A percentile compares a stretch with the other conserved stretches of the same genome.
Evolutionary conservation across 2,113 vertebrate species (phyloP).

Genomic region (Mormyrus lacerda): DNA sequence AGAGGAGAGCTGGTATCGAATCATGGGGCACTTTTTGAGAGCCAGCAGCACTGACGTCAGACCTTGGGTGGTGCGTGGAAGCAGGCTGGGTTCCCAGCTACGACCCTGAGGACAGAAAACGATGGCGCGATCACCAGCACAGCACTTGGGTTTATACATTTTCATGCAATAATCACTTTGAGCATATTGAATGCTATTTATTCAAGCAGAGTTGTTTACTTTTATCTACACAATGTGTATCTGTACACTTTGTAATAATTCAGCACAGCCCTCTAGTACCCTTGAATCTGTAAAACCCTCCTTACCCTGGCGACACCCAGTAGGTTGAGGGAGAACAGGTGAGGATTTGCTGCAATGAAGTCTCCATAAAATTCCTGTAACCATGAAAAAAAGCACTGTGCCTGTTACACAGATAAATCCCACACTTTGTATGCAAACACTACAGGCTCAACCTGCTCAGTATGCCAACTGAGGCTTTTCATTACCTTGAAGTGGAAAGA

Average conservation of each 20-base stretch:
- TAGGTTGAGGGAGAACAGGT: slow-evolving; percentile 91
- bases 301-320: slow-evolving; percentile 80
- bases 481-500: not conserved
- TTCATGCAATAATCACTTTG: not conserved
- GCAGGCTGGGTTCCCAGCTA: slow-evolving; percentile 74
- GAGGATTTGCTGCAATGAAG: slow-evolving; percentile 94
- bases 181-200: not conserved
- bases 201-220: not conserved
- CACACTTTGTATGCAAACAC: not conserved
- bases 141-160: not conserved
- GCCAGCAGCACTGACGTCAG: slow-evolving; percentile 84
- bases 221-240: not conserved
- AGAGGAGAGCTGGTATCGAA: slow-evolving; percentile 90
- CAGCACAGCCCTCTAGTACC: not conserved
- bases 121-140: not conserved
- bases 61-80: slow-evolving; percentile 81
- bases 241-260: not conserved
- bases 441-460: not conserved
- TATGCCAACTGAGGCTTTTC: not conserved
- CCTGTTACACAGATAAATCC: not conserved
- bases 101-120: slow-evolving; percentile 60
- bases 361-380: slow-evolving; percentile 95
- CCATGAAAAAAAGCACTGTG: not conserved
- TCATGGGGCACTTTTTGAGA: slow-evolving; percentile 96
- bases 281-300: not conserved